Conservation (phyloP, 2,888 invertebrate genomes). For the Proisotoma minuta region DNA sequence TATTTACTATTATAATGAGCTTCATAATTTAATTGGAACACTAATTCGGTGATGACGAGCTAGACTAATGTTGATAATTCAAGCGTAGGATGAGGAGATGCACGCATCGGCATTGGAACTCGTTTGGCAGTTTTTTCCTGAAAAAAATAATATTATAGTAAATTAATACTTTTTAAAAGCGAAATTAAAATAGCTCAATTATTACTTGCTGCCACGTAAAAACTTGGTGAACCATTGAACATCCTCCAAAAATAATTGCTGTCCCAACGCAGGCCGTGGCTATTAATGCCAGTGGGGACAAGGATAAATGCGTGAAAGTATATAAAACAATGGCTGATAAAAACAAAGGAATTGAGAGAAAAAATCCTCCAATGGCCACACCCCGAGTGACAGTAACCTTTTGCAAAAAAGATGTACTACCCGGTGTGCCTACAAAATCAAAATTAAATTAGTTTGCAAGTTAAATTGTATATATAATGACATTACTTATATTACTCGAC, state of each 20-base stretch:
- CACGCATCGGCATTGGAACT: slow-evolving; percentile 36
- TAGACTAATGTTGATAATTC: slow-evolving; percentile 47
- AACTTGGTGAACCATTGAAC: slow-evolving; percentile 46
- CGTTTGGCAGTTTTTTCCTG: slow-evolving; percentile 45
- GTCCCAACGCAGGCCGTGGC: slow-evolving; percentile 42
- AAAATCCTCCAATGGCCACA: slow-evolving; percentile 45
- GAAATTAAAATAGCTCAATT: slow-evolving; percentile 13
- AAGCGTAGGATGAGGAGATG: slow-evolving; percentile 42
- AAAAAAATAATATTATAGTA: slow-evolving; percentile 1
- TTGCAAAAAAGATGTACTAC: slow-evolving; percentile 44
- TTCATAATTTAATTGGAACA: not conserved
- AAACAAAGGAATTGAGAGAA: slow-evolving; percentile 46
- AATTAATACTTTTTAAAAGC: not conserved
- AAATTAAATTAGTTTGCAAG: slow-evolving; percentile 8
- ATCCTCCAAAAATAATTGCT: slow-evolving; percentile 46
- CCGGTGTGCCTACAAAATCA: slow-evolving; percentile 39
- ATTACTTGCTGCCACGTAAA: slow-evolving; percentile 47
- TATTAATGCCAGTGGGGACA: slow-evolving; percentile 42
- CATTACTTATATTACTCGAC: no score
- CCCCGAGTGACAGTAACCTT: slow-evolving; percentile 44
- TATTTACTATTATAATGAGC: not conserved
- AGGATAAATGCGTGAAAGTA: slow-evolving; percentile 40
- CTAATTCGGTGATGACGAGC: not conserved
- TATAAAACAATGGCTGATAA: slow-evolving; percentile 46
- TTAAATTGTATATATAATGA: not conserved